These are phyloP conservation scores for Medauroidea extradentata DNA, from an alignment of 1,140 invertebrate species.

Conservation along the genomic window DNA sequence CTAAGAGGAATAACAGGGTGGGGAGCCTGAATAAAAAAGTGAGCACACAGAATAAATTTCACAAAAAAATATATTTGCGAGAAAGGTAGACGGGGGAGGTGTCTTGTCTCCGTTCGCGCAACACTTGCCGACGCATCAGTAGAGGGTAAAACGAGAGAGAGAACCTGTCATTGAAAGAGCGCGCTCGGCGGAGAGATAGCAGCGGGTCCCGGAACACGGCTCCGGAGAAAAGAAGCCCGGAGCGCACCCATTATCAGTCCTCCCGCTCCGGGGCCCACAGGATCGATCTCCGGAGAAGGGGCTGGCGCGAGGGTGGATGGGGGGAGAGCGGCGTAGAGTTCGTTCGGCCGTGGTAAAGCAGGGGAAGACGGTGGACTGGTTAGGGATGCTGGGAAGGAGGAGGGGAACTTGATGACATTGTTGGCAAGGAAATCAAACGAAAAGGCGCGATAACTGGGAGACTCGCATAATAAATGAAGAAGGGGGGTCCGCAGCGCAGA, in stretches of 20 bases:
- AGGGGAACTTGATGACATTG: conserved; percentile 43
- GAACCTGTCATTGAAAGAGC: too few relatives aligned
- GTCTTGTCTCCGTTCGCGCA: neutral
- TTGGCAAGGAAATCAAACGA: conserved; percentile 51
- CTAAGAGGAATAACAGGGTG: too few relatives aligned
- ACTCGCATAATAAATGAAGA: conserved; percentile 50
- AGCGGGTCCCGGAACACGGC: conserved; percentile 35
- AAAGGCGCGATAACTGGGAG: conserved; percentile 46
- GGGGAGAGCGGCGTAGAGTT: conserved; percentile 18
- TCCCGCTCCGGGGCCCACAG: conserved; percentile 14
- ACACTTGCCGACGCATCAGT: too few relatives aligned
- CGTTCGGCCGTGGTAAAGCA: too few relatives aligned
- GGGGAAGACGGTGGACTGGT: neutral
- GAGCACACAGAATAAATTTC: too few relatives aligned
- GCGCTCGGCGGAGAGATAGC: conserved; percentile 38
- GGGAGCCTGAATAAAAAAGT: too few relatives aligned
- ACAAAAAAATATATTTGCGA: too few relatives aligned
- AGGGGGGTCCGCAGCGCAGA: conserved; percentile 26
- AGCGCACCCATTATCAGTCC: conserved; percentile 32
- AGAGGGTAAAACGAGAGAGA: too few relatives aligned
- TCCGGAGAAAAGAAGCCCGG: neutral
- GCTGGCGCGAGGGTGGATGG: neutral
- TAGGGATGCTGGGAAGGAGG: conserved; percentile 24
- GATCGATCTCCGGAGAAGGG: neutral
- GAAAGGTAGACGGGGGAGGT: neutral